A percentile compares a stretch with the other conserved stretches of the same genome.
Evolutionary conservation across 2,113 vertebrate genomes (phyloP).

Genomic region (Erythrocercus mccallii): DNA sequence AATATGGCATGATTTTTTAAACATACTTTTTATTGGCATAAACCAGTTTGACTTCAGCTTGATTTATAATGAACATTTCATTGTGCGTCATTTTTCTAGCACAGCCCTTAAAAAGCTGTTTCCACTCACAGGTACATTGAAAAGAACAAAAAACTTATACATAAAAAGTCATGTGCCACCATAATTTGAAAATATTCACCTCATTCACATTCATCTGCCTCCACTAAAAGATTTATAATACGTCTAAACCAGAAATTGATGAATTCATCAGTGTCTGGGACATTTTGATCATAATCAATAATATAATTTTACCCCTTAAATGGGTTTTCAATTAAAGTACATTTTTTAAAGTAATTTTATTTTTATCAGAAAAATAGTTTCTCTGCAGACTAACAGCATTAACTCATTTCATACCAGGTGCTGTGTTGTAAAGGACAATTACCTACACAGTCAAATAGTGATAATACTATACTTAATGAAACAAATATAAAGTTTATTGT

Average conservation of each 20-base stretch:
- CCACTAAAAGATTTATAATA: slow-evolving; percentile 74
- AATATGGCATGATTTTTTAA: slow-evolving; percentile 26
- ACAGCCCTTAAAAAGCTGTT: slow-evolving; percentile 31
- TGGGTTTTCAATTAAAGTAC: slow-evolving; percentile 75
- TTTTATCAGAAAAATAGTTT: slow-evolving; percentile 55
- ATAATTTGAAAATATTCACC: slow-evolving; percentile 72
- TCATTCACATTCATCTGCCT: slow-evolving; percentile 49
- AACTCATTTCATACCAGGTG: slow-evolving; percentile 31
- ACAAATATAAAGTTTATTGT: not conserved
- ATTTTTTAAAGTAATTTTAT: slow-evolving; percentile 68
- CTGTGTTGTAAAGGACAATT: not conserved
- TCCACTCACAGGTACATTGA: not conserved
- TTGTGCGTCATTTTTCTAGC: slow-evolving; percentile 1
- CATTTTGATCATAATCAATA: slow-evolving; percentile 80
- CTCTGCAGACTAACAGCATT: slow-evolving; percentile 29
- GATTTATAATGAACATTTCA: slow-evolving; percentile 43
- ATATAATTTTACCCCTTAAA: slow-evolving; percentile 75
- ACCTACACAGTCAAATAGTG: not conserved
- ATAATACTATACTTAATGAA: not conserved
- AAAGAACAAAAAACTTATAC: slow-evolving; percentile 35
- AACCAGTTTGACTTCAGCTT: slow-evolving; percentile 12
- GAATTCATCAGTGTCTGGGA: slow-evolving; percentile 69
- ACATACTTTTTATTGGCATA: slow-evolving; percentile 15
- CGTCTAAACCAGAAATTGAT: slow-evolving; percentile 66
- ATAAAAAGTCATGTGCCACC: slow-evolving; percentile 38